Evolutionary conservation across 2,888 invertebrate genomes (phyloP), one percentile per base, ranked within the genome.

Genomic region (Cerceris ruficornis): DNA sequence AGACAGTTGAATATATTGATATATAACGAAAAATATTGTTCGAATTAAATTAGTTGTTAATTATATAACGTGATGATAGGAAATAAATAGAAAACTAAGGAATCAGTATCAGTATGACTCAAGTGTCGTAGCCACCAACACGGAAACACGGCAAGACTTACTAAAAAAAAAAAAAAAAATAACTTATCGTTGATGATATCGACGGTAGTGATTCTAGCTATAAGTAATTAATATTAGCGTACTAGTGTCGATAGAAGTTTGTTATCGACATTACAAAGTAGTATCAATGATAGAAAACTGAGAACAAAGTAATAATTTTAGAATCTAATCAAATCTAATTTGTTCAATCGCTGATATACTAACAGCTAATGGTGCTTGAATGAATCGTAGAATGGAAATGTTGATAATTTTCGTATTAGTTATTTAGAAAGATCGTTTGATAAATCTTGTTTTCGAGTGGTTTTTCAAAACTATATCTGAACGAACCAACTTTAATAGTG

Each of bases 201-300:
- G 75, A 80, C 74, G 82, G 75, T 86, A 86, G 83, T 80, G 82
- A 84, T 86, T 43, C 64, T 86, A 86, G 84, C 62, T 72, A 62
- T 86, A 86, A 86, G 85, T 81, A 75, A 86, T 81, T 86, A 84
- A 84, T 77, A 70, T 86, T 86, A 86, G 79, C 71, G 55, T 78
- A 79, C 75, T 82, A 86, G 80, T 77, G 80, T 82, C 82, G 82
- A 83, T 81, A 60, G 65, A 77, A 64, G 74, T 85, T 84, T 74
- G 77, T 77, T 75, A 74, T 78, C 71, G 80, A 75, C 74, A 80
- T 77, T 81, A 77, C 80, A 77, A 80, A 68, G 72, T 86, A 86
- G 86, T 43, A 59, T 84, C 76, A 55, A 69, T 71, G 72, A 78
- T 82, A 78, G 82, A 71, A 69, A 83, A 70, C 76, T 67, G 69